Conservation (phyloP, 2,113 vertebrate species). For the Solea senegalensis region DNA sequence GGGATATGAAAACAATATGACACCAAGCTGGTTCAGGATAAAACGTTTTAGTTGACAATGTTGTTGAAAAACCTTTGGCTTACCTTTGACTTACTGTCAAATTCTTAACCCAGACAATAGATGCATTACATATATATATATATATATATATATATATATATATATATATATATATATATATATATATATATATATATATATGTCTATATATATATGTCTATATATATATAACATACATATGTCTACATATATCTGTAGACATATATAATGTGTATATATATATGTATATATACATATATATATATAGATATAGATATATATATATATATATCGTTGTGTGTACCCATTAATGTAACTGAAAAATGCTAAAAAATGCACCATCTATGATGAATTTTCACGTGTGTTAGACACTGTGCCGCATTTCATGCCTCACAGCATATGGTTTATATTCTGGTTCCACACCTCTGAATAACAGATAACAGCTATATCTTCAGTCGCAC, state of each 20-base stretch:
- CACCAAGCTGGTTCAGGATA: not conserved
- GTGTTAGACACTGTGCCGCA: not conserved
- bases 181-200: no score
- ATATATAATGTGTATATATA: no score
- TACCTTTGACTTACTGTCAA: constrained; percentile 1
- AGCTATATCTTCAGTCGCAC: no score
- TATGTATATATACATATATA: no score
- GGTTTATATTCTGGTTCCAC: not conserved
- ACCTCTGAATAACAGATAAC: not conserved
- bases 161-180: no score
- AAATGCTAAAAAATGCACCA: constrained; percentile 16
- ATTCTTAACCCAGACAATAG: not conserved
- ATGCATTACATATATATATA: no score
- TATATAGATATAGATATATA: no score
- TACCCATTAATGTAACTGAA: not conserved
- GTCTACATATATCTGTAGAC: no score
- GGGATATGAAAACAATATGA: constrained; percentile 4
- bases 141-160: no score
- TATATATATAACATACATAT: no score
- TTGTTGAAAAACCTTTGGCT: constrained; percentile 2
- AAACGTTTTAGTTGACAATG: not conserved
- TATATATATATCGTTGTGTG: no score
- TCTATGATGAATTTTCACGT: constrained; percentile 9
- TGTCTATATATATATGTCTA: no score
- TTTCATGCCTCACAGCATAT: constrained; percentile 5